These are phyloP conservation scores for Leptinotarsa lineolata DNA, from an alignment of 1,140 invertebrate species.

Conservation along the genomic window DNA sequence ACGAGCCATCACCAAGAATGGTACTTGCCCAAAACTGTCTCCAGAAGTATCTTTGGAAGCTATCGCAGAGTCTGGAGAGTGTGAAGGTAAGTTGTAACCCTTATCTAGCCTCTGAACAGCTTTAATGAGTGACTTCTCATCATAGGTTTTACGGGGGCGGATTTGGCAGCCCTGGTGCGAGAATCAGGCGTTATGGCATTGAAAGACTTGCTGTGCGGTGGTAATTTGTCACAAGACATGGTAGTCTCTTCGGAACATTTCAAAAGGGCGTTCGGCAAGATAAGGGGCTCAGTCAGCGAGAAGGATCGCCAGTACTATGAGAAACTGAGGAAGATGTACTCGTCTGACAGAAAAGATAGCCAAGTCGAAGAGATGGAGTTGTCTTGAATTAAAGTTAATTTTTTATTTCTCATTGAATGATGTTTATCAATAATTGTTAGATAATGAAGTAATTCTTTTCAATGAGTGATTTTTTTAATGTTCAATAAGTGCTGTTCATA, in stretches of 20 bases:
- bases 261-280: constrained; percentile 69
- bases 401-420: not conserved
- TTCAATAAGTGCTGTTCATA: not conserved
- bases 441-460: not conserved
- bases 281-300: constrained; percentile 78
- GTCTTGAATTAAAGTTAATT: constrained; percentile 36
- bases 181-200: constrained; percentile 81
- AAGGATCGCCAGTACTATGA: constrained; percentile 59
- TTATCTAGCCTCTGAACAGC: too few relatives aligned
- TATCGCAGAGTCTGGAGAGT: constrained; percentile 67
- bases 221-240: constrained; percentile 34
- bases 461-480: not conserved
- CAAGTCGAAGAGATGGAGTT: constrained; percentile 55
- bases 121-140: not conserved
- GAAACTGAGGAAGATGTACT: constrained; percentile 50
- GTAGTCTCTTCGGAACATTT: constrained; percentile 60
- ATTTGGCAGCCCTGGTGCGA: constrained; percentile 83
- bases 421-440: not conserved
- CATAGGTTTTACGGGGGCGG: constrained; percentile 84
- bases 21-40: constrained; percentile 71
- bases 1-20: constrained; percentile 85
- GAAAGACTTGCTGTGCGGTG: constrained; percentile 62
- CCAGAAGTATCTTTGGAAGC: constrained; percentile 77
- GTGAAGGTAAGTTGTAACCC: constrained; percentile 58
- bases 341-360: constrained; percentile 39